Conservation (phyloP, 2,113 vertebrate genomes). For the pig (Sus scrofa) region DNA sequence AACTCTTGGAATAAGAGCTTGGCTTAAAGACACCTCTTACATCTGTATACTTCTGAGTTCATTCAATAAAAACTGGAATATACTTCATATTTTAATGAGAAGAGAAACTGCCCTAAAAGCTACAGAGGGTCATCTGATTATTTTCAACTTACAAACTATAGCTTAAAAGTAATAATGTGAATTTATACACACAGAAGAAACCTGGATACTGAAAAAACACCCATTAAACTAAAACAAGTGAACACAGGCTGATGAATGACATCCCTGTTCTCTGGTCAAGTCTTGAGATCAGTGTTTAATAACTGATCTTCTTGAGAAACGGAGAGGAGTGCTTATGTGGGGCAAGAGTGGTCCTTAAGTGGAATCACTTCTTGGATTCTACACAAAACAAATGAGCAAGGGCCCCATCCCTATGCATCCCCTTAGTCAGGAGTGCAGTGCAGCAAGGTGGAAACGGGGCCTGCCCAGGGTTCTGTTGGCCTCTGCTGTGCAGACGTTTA, state of each 20-base stretch:
- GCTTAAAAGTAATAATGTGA: background rate
- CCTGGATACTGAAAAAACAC: background rate
- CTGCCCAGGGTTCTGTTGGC: background rate
- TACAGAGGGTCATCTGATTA: background rate
- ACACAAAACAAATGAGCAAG: background rate
- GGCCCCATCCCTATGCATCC: no score
- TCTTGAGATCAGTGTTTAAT: background rate
- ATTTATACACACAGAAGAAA: conserved; percentile 23
- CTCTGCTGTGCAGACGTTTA: background rate
- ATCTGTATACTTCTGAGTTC: background rate
- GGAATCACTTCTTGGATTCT: background rate
- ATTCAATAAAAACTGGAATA: background rate
- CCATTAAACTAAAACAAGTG: background rate
- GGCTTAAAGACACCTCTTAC: background rate
- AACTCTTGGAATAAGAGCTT: background rate
- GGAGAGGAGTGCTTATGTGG: background rate
- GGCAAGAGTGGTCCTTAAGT: background rate
- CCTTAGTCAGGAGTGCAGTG: background rate
- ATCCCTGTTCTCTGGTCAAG: background rate
- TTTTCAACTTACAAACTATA: background rate
- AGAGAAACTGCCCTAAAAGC: background rate
- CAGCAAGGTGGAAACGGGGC: background rate
- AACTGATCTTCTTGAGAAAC: conserved; percentile 9
- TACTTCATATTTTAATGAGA: conserved; percentile 16
- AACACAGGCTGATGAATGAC: background rate